Evolutionary conservation across 23 tunicate species (phyloP).

Genomic region (Diplosoma virens): DNA sequence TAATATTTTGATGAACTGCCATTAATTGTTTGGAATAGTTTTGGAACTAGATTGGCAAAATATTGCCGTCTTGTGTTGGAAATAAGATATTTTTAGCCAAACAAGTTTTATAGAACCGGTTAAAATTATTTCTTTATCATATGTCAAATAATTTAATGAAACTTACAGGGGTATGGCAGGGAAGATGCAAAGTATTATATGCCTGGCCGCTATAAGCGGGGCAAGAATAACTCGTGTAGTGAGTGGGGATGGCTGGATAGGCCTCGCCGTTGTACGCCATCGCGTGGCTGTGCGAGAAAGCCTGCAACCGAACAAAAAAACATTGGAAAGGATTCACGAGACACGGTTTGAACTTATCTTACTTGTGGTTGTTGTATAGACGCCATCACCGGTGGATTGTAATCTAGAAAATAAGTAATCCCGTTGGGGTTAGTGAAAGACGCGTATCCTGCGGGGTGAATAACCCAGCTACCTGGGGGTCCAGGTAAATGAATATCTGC

Average conservation of each 20-base stretch:
- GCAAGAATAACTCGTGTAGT: conserved; percentile 59
- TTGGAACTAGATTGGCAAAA: no score
- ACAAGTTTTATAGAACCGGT: no score
- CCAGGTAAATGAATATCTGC: conserved; percentile 74
- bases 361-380: conserved; percentile 64
- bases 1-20: no score
- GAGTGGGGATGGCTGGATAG: conserved; percentile 57
- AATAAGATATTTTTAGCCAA: no score
- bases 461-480: conserved; percentile 90
- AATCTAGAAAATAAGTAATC: conserved; percentile 84
- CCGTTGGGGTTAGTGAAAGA: conserved; percentile 89
- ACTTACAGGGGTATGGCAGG: conserved; percentile 78
- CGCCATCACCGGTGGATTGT: conserved; percentile 59
- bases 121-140: no score
- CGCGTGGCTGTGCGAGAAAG: conserved; percentile 38
- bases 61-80: no score
- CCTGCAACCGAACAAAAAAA: no score
- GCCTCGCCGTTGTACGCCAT: conserved; percentile 67
- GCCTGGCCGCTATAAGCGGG: conserved; percentile 44
- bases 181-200: conserved; percentile 68
- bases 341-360: no score
- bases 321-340: no score
- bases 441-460: conserved; percentile 98
- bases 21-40: no score
- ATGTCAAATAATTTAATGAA: no score